These are phyloP conservation scores for Eurypyga helias DNA, from an alignment of 2,113 vertebrate genomes.

Conservation along the genomic window DNA sequence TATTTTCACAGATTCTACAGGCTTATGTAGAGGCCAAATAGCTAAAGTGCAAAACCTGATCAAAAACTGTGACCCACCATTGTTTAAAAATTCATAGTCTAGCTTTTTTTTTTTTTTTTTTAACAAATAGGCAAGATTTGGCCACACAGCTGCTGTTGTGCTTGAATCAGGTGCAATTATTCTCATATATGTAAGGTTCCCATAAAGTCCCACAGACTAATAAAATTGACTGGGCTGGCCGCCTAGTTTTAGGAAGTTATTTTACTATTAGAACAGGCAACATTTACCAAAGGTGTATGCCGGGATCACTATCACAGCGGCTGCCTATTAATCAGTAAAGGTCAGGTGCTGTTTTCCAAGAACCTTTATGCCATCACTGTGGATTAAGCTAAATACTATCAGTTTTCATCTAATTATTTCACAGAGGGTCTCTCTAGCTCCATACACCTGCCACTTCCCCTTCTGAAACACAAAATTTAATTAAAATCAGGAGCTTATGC, in stretches of 20 bases:
- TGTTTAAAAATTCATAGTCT: neutral
- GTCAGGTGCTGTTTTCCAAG: neutral
- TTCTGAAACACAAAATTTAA: neutral
- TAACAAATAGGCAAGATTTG: neutral
- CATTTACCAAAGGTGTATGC: neutral
- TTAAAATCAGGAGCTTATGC: neutral
- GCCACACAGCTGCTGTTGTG: neutral
- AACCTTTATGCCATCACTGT: neutral
- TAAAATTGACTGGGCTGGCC: neutral
- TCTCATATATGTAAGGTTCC: neutral
- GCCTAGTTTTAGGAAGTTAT: neutral
- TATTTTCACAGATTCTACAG: neutral
- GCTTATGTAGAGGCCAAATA: neutral
- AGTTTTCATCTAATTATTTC: neutral
- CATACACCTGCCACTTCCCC: neutral
- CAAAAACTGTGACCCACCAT: neutral
- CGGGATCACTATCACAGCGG: neutral
- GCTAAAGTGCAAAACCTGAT: neutral
- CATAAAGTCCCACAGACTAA: neutral
- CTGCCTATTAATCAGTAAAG: conserved; percentile 7
- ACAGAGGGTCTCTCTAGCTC: neutral
- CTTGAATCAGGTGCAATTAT: neutral
- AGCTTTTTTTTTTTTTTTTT: neutral
- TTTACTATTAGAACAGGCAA: neutral
- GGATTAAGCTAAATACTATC: neutral